A percentile compares a stretch with the other conserved stretches of the same genome.
Evolutionary conservation across 2,888 invertebrate genomes (phyloP).

Genomic region (Himalopsyche kuldschensis): DNA sequence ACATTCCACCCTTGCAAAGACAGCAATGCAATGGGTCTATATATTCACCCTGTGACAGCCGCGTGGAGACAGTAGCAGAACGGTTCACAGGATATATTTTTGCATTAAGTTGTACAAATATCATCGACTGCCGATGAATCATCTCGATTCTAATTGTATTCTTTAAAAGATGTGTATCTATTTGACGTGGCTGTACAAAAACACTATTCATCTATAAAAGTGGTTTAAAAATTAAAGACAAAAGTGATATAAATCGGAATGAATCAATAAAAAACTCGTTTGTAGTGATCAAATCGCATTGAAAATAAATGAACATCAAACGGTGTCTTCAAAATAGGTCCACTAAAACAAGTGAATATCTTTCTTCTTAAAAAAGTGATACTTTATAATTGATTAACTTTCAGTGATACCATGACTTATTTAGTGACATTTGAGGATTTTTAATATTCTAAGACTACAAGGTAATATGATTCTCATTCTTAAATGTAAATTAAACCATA

Average conservation of each 20-base stretch:
- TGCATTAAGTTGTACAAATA: background rate
- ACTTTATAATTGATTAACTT: background rate
- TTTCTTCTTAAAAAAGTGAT: background rate
- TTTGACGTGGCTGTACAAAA: background rate
- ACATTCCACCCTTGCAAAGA: background rate
- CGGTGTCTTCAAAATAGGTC: background rate
- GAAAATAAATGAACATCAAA: background rate
- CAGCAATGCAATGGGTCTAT: background rate
- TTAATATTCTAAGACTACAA: background rate
- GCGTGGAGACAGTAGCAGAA: background rate
- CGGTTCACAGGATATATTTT: background rate
- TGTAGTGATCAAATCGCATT: background rate
- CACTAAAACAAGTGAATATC: background rate
- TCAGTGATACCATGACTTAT: background rate
- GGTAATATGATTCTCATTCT: too few relatives aligned
- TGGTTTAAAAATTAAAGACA: background rate
- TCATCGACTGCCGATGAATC: background rate
- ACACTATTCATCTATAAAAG: background rate
- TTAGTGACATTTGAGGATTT: background rate
- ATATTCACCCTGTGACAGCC: constrained; percentile 1
- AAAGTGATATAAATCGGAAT: background rate
- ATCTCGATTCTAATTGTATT: background rate
- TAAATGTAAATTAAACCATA: too few relatives aligned
- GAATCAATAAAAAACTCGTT: background rate
- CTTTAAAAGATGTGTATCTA: too few relatives aligned